A percentile compares a stretch with the other conserved stretches of the same genome.
phyloP scores from a whole-genome alignment of 2,113 vertebrate genomes.

The Epinephelus lanceolatus region DNA sequence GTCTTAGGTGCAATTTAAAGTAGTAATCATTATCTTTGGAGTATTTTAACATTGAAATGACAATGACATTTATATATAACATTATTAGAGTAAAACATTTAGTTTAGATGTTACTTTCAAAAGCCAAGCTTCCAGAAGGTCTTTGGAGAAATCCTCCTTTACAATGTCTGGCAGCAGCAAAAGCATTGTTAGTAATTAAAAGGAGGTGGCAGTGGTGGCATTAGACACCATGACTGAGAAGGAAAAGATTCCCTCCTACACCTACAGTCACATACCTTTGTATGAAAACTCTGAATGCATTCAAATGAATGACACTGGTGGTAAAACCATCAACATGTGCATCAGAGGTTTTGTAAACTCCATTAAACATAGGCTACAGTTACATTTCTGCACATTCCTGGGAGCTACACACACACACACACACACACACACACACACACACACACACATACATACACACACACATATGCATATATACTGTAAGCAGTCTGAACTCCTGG shows the following conservation, averaged over 20 bases:
- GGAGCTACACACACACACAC: background rate
- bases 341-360: background rate
- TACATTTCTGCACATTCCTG: background rate
- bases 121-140: background rate
- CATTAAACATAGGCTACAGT: background rate
- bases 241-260: background rate
- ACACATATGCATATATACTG: too few species aligned
- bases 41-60: background rate
- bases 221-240: too few species aligned
- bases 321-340: too few species aligned
- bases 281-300: background rate
- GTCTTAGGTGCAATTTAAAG: conserved; percentile 24
- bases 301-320: background rate
- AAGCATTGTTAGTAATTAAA: conserved; percentile 12
- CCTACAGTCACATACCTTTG: background rate
- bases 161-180: background rate
- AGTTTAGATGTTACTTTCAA: background rate
- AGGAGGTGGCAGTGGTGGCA: background rate
- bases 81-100: background rate
- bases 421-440: background rate
- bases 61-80: background rate
- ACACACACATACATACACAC: too few species aligned
- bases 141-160: background rate
- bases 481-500: too few species aligned
- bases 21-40: conserved; percentile 6